phyloP scores from a whole-genome alignment of 2,888 invertebrate species.

The Caradrina kadenii region DNA sequence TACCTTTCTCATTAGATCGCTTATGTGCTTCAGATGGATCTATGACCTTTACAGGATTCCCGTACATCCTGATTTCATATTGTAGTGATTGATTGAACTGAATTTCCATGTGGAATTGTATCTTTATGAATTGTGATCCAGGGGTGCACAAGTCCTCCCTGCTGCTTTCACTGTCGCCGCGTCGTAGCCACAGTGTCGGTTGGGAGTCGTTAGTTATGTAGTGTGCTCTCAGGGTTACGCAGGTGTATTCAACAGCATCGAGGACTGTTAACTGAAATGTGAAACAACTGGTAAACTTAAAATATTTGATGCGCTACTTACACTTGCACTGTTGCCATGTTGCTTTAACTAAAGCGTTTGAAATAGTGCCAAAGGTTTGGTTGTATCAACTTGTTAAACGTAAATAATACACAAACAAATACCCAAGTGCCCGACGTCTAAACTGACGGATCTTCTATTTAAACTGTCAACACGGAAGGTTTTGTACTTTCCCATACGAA shows the following conservation, averaged over 20 bases:
- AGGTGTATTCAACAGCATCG: constrained; percentile 70
- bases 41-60: constrained; percentile 55
- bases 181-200: constrained; percentile 54
- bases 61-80: constrained; percentile 36
- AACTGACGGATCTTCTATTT: no score
- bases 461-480: no score
- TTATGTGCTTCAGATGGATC: constrained; percentile 39
- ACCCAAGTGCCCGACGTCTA: no score
- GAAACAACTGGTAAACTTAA: background rate
- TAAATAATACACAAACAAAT: no score
- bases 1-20: no score
- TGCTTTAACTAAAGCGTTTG: no score
- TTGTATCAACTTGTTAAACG: no score
- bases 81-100: constrained; percentile 53
- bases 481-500: no score
- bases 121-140: background rate
- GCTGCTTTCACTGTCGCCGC: constrained; percentile 28
- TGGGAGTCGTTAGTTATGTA: constrained; percentile 5
- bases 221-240: constrained; percentile 66
- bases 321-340: no score
- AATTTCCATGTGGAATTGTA: constrained; percentile 57
- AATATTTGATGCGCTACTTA: no score
- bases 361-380: no score
- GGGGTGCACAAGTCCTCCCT: background rate
- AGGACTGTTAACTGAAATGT: constrained; percentile 69